Evolutionary conservation across 2,113 vertebrate genomes (phyloP).

Genomic region (Kryptolebias marmoratus): DNA sequence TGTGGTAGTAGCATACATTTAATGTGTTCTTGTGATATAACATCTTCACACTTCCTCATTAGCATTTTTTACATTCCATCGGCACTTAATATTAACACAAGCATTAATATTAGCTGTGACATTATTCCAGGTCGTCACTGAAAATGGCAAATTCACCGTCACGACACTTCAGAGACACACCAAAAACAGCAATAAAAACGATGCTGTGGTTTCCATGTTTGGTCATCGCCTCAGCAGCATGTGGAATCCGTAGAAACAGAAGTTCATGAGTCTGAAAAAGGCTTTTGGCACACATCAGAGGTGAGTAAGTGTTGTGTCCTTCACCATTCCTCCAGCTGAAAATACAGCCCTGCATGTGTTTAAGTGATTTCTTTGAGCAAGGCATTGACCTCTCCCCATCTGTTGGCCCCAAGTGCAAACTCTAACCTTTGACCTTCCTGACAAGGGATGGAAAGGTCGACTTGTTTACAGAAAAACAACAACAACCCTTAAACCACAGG

Average conservation of each 20-base stretch:
- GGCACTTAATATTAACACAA: conserved; percentile 13
- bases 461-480: background rate
- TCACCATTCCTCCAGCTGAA: conserved; percentile 12
- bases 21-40: conserved; percentile 22
- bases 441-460: background rate
- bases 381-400: conserved; percentile 14
- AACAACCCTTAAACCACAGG: background rate
- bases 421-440: conserved; percentile 21
- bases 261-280: conserved; percentile 14
- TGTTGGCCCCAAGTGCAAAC: conserved; percentile 1
- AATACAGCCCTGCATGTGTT: background rate
- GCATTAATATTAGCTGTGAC: conserved; percentile 5
- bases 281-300: conserved; percentile 14
- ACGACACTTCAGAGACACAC: conserved; percentile 22
- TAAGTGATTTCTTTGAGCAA: conserved; percentile 29
- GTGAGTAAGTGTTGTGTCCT: conserved; percentile 15
- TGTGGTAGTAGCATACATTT: conserved; percentile 40
- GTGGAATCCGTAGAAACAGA: conserved; percentile 37
- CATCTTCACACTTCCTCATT: conserved; percentile 25
- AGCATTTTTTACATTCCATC: conserved; percentile 14
- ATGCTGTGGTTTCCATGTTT: conserved; percentile 3
- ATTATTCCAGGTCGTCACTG: background rate
- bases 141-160: conserved; percentile 9
- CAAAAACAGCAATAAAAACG: conserved; percentile 3
- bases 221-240: conserved; percentile 15